Conservation (phyloP, 2,888 invertebrate species). For the Leucophenga maculata region DNA sequence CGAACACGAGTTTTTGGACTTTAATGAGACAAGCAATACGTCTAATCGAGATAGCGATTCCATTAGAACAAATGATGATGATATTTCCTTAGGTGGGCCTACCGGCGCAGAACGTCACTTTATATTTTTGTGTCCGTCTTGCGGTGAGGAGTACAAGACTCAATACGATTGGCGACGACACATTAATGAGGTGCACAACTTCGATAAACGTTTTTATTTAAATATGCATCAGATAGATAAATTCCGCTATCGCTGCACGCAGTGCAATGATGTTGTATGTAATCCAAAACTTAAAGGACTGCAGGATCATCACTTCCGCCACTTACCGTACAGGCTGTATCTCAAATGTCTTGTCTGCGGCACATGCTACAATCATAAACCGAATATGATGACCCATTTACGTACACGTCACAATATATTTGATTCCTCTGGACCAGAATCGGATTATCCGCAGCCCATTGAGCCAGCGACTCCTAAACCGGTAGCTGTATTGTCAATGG, state of each 20-base stretch:
- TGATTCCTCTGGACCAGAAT: constrained; percentile 47
- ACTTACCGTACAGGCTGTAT: constrained; percentile 62
- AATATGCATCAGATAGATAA: constrained; percentile 65
- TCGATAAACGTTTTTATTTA: constrained; percentile 61
- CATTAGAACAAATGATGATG: background rate
- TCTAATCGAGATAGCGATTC: constrained; percentile 34
- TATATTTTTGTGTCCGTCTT: constrained; percentile 64
- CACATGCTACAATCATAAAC: constrained; percentile 67
- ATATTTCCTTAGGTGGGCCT: background rate
- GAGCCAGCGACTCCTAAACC: background rate
- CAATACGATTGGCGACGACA: constrained; percentile 67
- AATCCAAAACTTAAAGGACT: constrained; percentile 64
- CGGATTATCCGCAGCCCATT: constrained; percentile 26
- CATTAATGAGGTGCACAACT: constrained; percentile 64
- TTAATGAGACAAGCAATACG: constrained; percentile 35
- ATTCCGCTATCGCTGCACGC: constrained; percentile 62
- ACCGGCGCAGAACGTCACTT: constrained; percentile 48
- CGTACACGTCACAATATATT: constrained; percentile 62
- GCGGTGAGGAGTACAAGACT: constrained; percentile 60
- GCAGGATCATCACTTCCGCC: constrained; percentile 68
- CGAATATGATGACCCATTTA: constrained; percentile 65
- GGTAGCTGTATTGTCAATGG: background rate
- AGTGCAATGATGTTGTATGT: constrained; percentile 62
- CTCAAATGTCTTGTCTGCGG: constrained; percentile 65
- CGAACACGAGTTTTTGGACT: constrained; percentile 57